Conservation (phyloP, 1,140 invertebrate genomes). For the Pantala flavescens region DNA sequence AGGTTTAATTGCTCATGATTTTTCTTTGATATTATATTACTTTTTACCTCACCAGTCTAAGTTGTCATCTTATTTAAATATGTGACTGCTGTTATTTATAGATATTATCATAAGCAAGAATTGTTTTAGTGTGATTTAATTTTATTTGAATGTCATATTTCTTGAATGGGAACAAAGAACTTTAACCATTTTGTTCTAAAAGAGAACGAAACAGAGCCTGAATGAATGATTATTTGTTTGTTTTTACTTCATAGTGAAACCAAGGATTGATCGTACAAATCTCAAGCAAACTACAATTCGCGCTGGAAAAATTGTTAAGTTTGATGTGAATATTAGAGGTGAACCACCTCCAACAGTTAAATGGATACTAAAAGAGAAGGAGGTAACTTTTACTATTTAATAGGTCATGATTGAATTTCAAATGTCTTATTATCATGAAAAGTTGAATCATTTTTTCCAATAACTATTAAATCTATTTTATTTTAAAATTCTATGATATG, state of each 20-base stretch:
- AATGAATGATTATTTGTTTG: not conserved
- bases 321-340: slow-evolving; percentile 87
- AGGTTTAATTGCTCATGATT: too few relatives aligned
- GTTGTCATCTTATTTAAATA: too few relatives aligned
- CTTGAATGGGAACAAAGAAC: too few relatives aligned
- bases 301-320: slow-evolving; percentile 84
- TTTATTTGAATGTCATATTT: slow-evolving; percentile 13
- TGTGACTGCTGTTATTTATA: not conserved
- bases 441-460: too few relatives aligned
- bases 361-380: slow-evolving; percentile 63
- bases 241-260: slow-evolving; percentile 79
- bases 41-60: too few relatives aligned
- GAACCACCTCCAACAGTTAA: slow-evolving; percentile 87
- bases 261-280: slow-evolving; percentile 91
- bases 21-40: too few relatives aligned
- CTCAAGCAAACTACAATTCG: slow-evolving; percentile 81
- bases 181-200: too few relatives aligned
- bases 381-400: slow-evolving; percentile 32
- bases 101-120: not conserved
- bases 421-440: too few relatives aligned
- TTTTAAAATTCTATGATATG: too few relatives aligned
- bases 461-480: too few relatives aligned
- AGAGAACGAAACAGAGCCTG: too few relatives aligned
- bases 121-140: not conserved
- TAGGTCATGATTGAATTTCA: too few relatives aligned